A percentile compares a stretch with the other conserved stretches of the same genome.
phyloP scores from a whole-genome alignment of 2,797 vertebrate species.

The Diceros bicornis region DNA sequence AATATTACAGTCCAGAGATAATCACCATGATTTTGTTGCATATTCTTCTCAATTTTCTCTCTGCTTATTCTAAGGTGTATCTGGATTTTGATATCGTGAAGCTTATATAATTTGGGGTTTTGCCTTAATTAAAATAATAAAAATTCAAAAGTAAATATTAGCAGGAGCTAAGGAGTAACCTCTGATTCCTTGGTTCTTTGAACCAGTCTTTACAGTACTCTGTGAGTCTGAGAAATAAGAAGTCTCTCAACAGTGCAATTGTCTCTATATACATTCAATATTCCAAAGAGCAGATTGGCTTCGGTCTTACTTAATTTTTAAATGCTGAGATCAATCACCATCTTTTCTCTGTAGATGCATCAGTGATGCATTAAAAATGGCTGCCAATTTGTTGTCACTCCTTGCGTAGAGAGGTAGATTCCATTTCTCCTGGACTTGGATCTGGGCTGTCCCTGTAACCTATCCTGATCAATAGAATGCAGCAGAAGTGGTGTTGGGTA shows the following conservation, averaged over 20 bases:
- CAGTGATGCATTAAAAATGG: background rate
- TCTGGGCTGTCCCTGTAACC: background rate
- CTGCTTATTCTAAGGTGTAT: background rate
- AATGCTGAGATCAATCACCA: background rate
- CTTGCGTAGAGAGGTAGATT: background rate
- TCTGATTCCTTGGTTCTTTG: background rate
- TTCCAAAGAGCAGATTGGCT: background rate
- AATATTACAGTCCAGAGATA: background rate
- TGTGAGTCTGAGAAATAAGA: background rate
- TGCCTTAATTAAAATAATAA: background rate
- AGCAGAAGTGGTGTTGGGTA: background rate
- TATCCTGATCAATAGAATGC: background rate
- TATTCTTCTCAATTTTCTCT: background rate
- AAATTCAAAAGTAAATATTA: background rate
- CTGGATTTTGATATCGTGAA: background rate
- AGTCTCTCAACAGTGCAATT: background rate
- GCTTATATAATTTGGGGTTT: background rate
- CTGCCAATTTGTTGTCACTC: background rate
- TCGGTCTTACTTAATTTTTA: background rate
- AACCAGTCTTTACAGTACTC: background rate
- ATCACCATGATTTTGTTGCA: background rate
- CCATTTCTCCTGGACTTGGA: background rate
- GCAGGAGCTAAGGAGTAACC: background rate
- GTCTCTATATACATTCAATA: too few species aligned
- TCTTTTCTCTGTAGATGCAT: background rate